Evolutionary conservation across 2,113 vertebrate species (phyloP).

Genomic region (Corythaixoides concolor): DNA sequence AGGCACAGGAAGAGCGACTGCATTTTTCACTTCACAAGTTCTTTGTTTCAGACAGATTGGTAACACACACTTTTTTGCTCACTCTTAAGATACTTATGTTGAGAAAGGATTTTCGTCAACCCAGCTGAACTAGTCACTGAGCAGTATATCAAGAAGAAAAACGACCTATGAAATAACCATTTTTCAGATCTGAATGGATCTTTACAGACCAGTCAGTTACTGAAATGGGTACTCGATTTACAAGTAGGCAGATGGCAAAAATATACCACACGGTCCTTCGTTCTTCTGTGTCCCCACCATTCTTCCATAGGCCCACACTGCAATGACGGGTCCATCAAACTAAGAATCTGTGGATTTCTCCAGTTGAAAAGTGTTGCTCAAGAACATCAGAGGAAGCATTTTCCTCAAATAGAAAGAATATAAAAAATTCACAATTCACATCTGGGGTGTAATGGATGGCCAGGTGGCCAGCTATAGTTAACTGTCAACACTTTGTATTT

Average conservation of each 20-base stretch:
- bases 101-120: neutral
- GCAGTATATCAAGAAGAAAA: neutral
- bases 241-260: conserved; percentile 27
- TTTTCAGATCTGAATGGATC: neutral
- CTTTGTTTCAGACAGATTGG: neutral
- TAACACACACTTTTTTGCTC: neutral
- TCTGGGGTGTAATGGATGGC: conserved; percentile 62
- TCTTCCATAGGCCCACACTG: neutral
- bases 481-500: conserved; percentile 67
- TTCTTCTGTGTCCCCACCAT: neutral
- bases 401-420: conserved; percentile 46
- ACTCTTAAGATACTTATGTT: neutral
- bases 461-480: conserved; percentile 62
- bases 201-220: neutral
- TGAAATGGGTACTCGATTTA: neutral
- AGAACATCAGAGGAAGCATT: conserved; percentile 44
- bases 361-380: conserved; percentile 25
- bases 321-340: neutral
- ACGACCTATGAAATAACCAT: neutral
- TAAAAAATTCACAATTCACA: conserved; percentile 60
- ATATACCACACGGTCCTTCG: neutral
- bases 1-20: accelerated
- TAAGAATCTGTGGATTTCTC: conserved; percentile 40
- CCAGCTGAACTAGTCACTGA: neutral
- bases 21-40: neutral